Base-by-base conservation (phyloP, 2,113 vertebrate species). In the Cyprinodon tularosa region DNA sequence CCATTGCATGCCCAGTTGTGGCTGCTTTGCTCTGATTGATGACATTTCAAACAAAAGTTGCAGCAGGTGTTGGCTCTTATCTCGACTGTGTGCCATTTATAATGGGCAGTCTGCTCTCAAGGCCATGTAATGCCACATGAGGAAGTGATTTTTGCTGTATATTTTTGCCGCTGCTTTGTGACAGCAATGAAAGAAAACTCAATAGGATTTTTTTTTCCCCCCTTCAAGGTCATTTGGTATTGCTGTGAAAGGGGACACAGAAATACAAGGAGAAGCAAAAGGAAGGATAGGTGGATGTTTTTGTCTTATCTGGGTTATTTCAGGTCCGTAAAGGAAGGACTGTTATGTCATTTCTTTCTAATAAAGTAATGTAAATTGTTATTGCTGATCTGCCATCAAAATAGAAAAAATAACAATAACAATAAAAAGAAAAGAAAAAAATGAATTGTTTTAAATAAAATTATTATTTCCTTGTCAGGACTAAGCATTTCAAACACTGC, bases 41-140 rank as follows among this genome's bases (percentile, higher is more conserved):
- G 70, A 36, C 66, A 9, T 44, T 72, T 72, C 67, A 64, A 57
- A 67, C 71, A 69, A 62, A 71, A 71, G 40, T 38, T 44, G 53
- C 62, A 78, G 66, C 45, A 64, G 66, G 57, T 61, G 76, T 77
- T 62, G 29, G 76, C 73, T 77, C 74, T 71, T 78, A 77, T 78
- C 77, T 67, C 45, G 53, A 53, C 59, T 12, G 12, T 36, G 62
- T 47, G 77, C 73, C 83, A 71, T 83, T 81, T 84, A 70, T 65
- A 71, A 64, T 65, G 36, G 59, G 67, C 57, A 81, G 78, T 80
- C 61, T 45, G 39, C 40, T 74, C 50, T 72, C 14, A 3, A 12
- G 69, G 76, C n/a, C 72, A 78, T 10, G 44, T 69, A 63, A 80
- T 78, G 68, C n/a, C 66, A 39, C 62, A 20, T 0, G 29, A 53